Evolutionary conservation across 2,113 vertebrate genomes (phyloP).

Genomic region (Myotis lucifugus): DNA sequence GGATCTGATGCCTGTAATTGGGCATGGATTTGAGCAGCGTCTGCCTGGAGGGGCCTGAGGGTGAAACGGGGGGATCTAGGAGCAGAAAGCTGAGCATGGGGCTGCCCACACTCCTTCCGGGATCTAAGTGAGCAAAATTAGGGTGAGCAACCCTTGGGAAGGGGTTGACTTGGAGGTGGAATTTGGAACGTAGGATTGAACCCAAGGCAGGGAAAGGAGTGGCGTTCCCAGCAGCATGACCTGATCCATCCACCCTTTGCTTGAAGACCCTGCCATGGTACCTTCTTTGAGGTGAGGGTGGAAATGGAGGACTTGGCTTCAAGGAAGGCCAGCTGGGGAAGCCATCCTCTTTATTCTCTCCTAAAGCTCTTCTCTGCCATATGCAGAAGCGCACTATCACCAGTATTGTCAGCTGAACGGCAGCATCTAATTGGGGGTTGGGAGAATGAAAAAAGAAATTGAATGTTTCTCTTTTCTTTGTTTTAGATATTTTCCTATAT

Average conservation of each 20-base stretch:
- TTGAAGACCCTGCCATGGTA: neutral
- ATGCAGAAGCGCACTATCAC: neutral
- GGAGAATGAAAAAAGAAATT: neutral
- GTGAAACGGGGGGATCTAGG: neutral
- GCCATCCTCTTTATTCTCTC: neutral
- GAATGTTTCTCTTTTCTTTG: conserved; percentile 11
- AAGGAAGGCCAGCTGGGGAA: neutral
- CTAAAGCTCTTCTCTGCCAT: neutral
- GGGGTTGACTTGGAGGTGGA: neutral
- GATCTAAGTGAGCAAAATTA: neutral
- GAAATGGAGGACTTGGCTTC: neutral
- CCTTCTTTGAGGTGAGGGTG: neutral
- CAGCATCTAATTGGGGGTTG: neutral
- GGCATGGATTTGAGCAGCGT: neutral
- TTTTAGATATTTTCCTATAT: conserved; percentile 85
- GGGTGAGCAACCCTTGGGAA: neutral
- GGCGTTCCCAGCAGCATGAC: neutral
- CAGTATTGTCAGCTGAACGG: rapidly evolving
- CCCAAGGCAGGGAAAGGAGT: neutral
- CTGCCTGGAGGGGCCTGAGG: neutral
- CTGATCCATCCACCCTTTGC: neutral
- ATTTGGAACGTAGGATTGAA: neutral
- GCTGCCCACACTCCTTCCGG: neutral
- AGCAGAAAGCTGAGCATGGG: neutral
- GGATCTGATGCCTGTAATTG: neutral